phyloP scores from a whole-genome alignment of 2,888 invertebrate species.

The Phalangium opilio region DNA sequence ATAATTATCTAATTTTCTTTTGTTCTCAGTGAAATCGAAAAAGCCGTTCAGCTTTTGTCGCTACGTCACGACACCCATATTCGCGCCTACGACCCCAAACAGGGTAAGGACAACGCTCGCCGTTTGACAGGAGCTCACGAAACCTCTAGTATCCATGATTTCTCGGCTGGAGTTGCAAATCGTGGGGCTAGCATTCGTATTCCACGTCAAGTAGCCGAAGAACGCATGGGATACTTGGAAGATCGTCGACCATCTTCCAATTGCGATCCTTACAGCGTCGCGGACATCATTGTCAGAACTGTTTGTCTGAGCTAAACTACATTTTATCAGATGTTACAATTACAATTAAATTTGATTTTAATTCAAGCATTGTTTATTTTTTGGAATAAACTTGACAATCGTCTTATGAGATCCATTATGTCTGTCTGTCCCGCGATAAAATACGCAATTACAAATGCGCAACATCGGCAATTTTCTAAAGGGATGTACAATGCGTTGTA shows the following conservation, averaged over 20 bases:
- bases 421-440: too few relatives aligned
- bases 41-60: constrained; percentile 85
- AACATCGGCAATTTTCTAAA: too few relatives aligned
- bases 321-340: too few relatives aligned
- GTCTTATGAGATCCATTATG: too few relatives aligned
- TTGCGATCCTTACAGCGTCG: constrained; percentile 78
- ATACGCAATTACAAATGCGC: too few relatives aligned
- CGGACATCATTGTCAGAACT: constrained; percentile 70
- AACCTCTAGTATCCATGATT: constrained; percentile 92
- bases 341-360: too few relatives aligned
- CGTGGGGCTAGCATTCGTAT: constrained; percentile 88
- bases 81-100: constrained; percentile 86
- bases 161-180: constrained; percentile 85
- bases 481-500: too few relatives aligned
- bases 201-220: constrained; percentile 70
- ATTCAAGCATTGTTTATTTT: too few relatives aligned
- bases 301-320: constrained; percentile 66
- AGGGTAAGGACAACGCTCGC: constrained; percentile 90
- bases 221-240: constrained; percentile 87
- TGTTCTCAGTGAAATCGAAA: constrained; percentile 62
- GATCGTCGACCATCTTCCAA: constrained; percentile 85
- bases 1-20: background rate
- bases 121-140: constrained; percentile 88
- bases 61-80: constrained; percentile 86
- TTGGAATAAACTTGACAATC: too few relatives aligned